Evolutionary conservation across 2,113 vertebrate genomes (phyloP).

Genomic region (Hippoglossus stenolepis): DNA sequence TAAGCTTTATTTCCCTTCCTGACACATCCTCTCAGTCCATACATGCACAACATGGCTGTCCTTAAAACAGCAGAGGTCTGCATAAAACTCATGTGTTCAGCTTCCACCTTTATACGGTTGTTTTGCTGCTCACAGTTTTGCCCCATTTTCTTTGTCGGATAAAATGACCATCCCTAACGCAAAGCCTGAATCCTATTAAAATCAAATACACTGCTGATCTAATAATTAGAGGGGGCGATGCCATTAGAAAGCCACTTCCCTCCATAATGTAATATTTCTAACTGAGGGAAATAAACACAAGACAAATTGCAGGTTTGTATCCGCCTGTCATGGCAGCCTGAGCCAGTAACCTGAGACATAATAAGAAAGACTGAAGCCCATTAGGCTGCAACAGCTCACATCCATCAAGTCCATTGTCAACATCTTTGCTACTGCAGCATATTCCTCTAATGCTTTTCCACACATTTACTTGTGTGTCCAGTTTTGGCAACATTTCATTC

Average conservation of each 20-base stretch:
- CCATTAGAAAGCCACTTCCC: slow-evolving; percentile 9
- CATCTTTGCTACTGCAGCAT: slow-evolving; percentile 4
- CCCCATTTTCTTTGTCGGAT: background rate
- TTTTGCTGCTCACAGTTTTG: background rate
- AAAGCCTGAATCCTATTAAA: slow-evolving; percentile 15
- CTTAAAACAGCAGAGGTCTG: background rate
- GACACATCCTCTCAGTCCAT: background rate
- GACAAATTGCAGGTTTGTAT: slow-evolving; percentile 13
- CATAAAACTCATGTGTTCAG: background rate
- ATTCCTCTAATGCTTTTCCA: background rate
- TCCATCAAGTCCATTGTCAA: slow-evolving; percentile 6
- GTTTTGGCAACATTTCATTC: background rate
- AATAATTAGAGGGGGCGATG: slow-evolving; percentile 18
- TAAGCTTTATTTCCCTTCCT: slow-evolving; percentile 38
- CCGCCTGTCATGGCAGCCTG: background rate
- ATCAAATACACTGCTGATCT: background rate
- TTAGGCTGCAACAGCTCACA: slow-evolving; percentile 24
- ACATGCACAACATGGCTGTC: background rate
- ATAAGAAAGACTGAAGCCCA: slow-evolving; percentile 24
- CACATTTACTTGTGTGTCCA: background rate
- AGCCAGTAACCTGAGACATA: slow-evolving; percentile 45
- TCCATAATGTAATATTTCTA: slow-evolving; percentile 15
- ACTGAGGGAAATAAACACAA: slow-evolving; percentile 1
- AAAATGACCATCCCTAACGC: slow-evolving; percentile 8
- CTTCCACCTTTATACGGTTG: background rate